Evolutionary conservation across 2,888 invertebrate species (phyloP).

Genomic region (Unio delphinus): DNA sequence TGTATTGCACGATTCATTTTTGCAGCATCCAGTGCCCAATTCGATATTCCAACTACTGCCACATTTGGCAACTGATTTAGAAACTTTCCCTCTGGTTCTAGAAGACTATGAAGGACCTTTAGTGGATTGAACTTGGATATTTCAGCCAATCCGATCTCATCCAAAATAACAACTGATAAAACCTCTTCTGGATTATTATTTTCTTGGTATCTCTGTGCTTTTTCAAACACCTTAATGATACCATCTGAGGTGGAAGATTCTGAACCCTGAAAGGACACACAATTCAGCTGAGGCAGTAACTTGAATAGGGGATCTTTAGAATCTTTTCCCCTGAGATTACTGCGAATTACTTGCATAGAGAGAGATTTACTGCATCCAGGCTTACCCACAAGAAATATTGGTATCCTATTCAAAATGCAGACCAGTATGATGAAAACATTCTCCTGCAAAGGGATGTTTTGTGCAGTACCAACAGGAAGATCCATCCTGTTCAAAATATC

Average conservation of each 20-base stretch:
- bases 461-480: conserved; percentile 45
- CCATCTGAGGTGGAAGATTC: conserved; percentile 58
- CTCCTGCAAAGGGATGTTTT: conserved; percentile 46
- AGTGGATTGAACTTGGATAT: conserved; percentile 54
- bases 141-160: conserved; percentile 60
- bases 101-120: conserved; percentile 51
- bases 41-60: conserved; percentile 55
- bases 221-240: conserved; percentile 53
- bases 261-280: conserved; percentile 53
- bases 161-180: conserved; percentile 52
- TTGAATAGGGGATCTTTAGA: conserved; percentile 44
- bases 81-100: conserved; percentile 48
- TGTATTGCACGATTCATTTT: conserved; percentile 62
- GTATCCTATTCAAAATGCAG: conserved; percentile 47
- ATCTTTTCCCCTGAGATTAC: conserved; percentile 50
- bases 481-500: conserved; percentile 45
- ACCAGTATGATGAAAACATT: conserved; percentile 54
- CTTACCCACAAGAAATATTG: conserved; percentile 54
- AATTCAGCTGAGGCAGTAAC: conserved; percentile 39
- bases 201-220: conserved; percentile 44
- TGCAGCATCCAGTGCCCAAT: conserved; percentile 58
- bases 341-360: conserved; percentile 48
- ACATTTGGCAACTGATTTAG: conserved; percentile 39
- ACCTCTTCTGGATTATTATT: conserved; percentile 32
- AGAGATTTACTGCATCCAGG: conserved; percentile 56